A percentile compares a stretch with the other conserved stretches of the same genome.
phyloP scores from a whole-genome alignment of 2,888 invertebrate genomes.

The Tholera decimalis region DNA sequence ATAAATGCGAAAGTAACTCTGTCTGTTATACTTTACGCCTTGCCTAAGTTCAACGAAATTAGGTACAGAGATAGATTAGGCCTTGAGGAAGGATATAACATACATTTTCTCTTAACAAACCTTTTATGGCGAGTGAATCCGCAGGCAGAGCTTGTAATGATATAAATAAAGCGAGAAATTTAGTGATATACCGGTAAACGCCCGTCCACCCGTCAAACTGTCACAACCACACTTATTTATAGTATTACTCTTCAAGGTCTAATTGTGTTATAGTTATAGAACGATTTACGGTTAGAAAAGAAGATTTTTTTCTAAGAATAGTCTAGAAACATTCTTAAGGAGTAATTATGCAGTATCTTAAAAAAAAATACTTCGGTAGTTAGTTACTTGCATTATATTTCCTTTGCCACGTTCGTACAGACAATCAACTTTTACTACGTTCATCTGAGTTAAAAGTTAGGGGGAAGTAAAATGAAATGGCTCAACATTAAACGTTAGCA shows the following conservation, averaged over 20 bases:
- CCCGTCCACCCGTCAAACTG: neutral
- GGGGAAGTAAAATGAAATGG: constrained; percentile 59
- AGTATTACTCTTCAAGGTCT: neutral
- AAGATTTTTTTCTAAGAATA: neutral
- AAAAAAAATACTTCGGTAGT: neutral
- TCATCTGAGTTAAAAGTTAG: constrained; percentile 61
- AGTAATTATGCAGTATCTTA: neutral
- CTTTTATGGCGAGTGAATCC: too few relatives aligned
- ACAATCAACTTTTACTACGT: constrained; percentile 63
- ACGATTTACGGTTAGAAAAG: neutral
- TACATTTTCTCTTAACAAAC: too few relatives aligned
- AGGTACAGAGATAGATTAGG: too few relatives aligned
- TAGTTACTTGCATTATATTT: constrained; percentile 30
- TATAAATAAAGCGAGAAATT: constrained; percentile 31
- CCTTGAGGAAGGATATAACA: too few relatives aligned
- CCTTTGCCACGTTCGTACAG: constrained; percentile 43
- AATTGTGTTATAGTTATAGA: neutral
- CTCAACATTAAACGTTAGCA: constrained; percentile 57
- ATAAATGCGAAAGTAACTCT: too few relatives aligned
- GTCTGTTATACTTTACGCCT: too few relatives aligned
- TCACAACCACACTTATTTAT: constrained; percentile 7
- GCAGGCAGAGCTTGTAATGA: too few relatives aligned
- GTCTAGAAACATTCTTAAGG: neutral
- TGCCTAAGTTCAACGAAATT: too few relatives aligned
- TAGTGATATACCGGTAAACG: constrained; percentile 6